Evolutionary conservation across 2,888 invertebrate species (phyloP), one percentile per base, ranked within the genome.

Genomic region (Lycophotia porphyrea): DNA sequence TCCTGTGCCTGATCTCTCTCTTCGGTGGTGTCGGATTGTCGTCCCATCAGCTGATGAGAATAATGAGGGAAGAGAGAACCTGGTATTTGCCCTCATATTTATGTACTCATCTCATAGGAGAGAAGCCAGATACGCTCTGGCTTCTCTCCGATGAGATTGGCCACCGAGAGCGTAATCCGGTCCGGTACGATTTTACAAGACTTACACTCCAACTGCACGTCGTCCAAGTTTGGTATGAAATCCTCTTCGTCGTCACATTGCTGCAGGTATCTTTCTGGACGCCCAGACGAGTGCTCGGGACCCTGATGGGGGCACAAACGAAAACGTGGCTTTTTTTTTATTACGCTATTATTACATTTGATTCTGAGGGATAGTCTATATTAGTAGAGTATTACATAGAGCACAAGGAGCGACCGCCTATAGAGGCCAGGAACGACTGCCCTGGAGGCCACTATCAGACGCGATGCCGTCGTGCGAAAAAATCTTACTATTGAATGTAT

Each of bases 231-330:
- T 0, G 98, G 97, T 81, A 97, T 95, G 74, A 94, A 81, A 78
- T 97, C 97, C 67, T 97, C 97, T 82, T 98, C 98, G 85, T 98
- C 98, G 84, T 97, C 97, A 24, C 92, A 90, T 79, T 91, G 90
- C 83, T 89, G 88, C 75, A 98, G 95, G 88, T 98, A 98, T 76
- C 99, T 97, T 92, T 99, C 98, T 24, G 97, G 89, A 66, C 97
- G 97, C 2, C 93, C 97, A 0, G 97, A 97, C 8, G 97, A 97
- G 89, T 97, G 98, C 89, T 97, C 97, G 0, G 97, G 97, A 15
- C 97, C 98, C 97, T 98, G 97, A 31, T 42, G 52, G 15, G 15
- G 39, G 47, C 44, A 68, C 18, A 44, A 58, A 67, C 2, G 1
- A 15, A 66, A 63, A 44, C 8, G 5, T 61, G 7, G n/a, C 18